Conservation (phyloP, 37 sponge, comb jelly and placozoan genomes). For the Diacarnus erythraeanus region DNA sequence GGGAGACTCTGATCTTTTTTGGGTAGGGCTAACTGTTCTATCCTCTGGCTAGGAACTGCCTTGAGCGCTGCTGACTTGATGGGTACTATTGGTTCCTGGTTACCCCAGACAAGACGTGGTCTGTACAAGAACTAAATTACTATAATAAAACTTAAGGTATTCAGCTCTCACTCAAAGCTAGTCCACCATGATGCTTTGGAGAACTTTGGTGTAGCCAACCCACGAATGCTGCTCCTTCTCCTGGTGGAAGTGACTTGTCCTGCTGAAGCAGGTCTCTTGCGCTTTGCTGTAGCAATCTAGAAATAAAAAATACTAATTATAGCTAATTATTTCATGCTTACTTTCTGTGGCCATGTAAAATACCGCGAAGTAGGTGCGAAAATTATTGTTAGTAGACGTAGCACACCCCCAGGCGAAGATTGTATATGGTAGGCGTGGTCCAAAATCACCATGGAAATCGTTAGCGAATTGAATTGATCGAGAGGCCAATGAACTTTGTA, state of each 20-base stretch:
- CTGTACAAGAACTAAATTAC: background rate
- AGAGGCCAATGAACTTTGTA: background rate
- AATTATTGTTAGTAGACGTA: too few relatives aligned
- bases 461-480: background rate
- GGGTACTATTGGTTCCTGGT: slow-evolving; percentile 92
- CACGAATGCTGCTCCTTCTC: too few relatives aligned
- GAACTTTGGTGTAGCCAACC: slow-evolving; percentile 55
- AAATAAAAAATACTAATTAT: too few relatives aligned
- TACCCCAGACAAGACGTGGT: slow-evolving; percentile 89
- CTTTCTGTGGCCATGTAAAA: too few relatives aligned
- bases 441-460: too few relatives aligned
- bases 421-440: too few relatives aligned
- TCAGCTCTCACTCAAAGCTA: slow-evolving; percentile 48
- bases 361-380: too few relatives aligned
- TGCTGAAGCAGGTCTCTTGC: too few relatives aligned
- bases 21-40: slow-evolving; percentile 59
- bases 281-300: too few relatives aligned
- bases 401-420: too few relatives aligned
- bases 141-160: background rate
- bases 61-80: slow-evolving; percentile 65
- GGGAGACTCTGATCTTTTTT: slow-evolving; percentile 65
- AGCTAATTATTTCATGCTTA: too few relatives aligned
- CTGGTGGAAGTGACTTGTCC: too few relatives aligned
- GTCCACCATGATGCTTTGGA: slow-evolving; percentile 77
- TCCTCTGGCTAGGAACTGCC: slow-evolving; percentile 53